These are phyloP conservation scores for Lepidotrigona ventralis DNA, from an alignment of 1,140 invertebrate species.

Conservation along the genomic window DNA sequence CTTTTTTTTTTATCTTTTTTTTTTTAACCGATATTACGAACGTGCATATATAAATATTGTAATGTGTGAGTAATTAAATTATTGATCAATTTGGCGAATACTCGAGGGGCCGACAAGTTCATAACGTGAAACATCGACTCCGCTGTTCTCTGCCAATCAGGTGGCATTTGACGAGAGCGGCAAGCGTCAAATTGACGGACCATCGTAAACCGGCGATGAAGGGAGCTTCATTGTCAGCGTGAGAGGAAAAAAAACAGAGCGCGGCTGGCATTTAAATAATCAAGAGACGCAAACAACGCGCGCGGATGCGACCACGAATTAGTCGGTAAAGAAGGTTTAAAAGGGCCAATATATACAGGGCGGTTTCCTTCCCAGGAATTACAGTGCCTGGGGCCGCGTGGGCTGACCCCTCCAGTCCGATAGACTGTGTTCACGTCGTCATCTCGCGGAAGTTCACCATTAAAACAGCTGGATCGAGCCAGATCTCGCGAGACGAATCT, in stretches of 20 bases:
- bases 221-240: background rate
- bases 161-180: background rate
- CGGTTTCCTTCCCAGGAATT: slow-evolving; percentile 61
- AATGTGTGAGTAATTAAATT: background rate
- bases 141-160: background rate
- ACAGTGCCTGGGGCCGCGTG: slow-evolving; percentile 48
- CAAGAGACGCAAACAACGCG: background rate
- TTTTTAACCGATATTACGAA: too few species aligned
- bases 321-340: slow-evolving; percentile 39
- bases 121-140: background rate
- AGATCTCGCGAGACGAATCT: slow-evolving; percentile 49
- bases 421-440: slow-evolving; percentile 4
- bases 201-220: background rate
- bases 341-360: slow-evolving; percentile 51
- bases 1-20: too few species aligned
- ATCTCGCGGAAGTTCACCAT: slow-evolving; percentile 65
- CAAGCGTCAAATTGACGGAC: background rate
- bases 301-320: slow-evolving; percentile 33
- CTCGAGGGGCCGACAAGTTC: background rate
- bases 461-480: slow-evolving; percentile 59
- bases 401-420: slow-evolving; percentile 51
- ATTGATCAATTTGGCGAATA: background rate
- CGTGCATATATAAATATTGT: too few species aligned
- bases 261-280: slow-evolving; percentile 27
- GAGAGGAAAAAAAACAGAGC: background rate